phyloP scores from a whole-genome alignment of 1,140 invertebrate species.

The Heterodera schachtii region DNA sequence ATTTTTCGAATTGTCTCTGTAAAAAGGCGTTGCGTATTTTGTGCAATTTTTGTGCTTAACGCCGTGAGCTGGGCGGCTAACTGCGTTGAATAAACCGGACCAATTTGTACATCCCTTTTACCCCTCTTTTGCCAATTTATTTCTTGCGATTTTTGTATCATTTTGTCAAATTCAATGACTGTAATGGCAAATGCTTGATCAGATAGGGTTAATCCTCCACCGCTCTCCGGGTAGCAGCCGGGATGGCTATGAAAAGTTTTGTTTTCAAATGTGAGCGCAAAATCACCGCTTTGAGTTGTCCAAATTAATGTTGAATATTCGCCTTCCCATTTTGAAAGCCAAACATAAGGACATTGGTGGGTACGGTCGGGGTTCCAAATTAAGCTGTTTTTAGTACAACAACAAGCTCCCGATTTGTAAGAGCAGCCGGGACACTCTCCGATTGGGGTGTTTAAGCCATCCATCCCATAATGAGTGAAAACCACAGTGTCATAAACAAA shows the following conservation, averaged over 20 bases:
- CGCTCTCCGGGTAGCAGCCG: not conserved
- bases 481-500: constrained; percentile 20
- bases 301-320: constrained; percentile 12
- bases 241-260: not conserved
- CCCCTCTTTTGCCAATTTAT: not conserved
- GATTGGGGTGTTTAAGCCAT: constrained; percentile 7
- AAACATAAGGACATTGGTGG: constrained; percentile 12
- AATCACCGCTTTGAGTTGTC: not conserved
- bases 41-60: constrained; percentile 1
- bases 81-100: constrained; percentile 3
- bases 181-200: constrained; percentile 20
- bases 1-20: not conserved
- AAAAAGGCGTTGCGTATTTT: constrained; percentile 9
- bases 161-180: not conserved
- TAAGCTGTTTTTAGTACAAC: not conserved
- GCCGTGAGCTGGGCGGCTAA: constrained; percentile 12
- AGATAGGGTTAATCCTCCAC: not conserved
- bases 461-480: constrained; percentile 10
- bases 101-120: not conserved
- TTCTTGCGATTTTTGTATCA: not conserved
- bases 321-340: not conserved
- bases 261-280: constrained; percentile 20
- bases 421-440: not conserved
- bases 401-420: not conserved
- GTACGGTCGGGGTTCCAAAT: constrained; percentile 23